A percentile compares a stretch with the other conserved stretches of the same genome.
Evolutionary conservation across 2,113 vertebrate genomes (phyloP).

Genomic region (Pao palembangensis): DNA sequence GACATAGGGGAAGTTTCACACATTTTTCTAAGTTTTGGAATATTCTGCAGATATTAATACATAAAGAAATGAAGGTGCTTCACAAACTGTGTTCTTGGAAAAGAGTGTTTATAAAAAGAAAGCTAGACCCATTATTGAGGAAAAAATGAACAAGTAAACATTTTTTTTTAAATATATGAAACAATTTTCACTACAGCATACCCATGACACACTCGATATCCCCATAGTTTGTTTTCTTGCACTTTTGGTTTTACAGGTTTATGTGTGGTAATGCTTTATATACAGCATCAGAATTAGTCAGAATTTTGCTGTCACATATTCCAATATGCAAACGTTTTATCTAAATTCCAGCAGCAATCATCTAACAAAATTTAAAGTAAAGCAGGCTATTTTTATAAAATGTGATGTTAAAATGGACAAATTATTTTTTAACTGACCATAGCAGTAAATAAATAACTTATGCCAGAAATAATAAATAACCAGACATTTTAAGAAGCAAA

Average conservation of each 20-base stretch:
- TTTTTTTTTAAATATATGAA: conserved; percentile 15
- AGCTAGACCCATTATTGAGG: conserved; percentile 1
- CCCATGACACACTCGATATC: conserved; percentile 7
- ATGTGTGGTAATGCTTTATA: background rate
- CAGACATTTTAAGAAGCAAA: conserved; percentile 22
- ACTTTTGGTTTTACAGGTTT: background rate
- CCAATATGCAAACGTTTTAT: background rate
- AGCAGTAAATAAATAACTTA: conserved; percentile 43
- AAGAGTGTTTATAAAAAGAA: conserved; percentile 60
- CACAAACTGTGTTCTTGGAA: conserved; percentile 44
- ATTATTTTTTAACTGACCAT: conserved; percentile 9
- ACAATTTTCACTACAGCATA: background rate
- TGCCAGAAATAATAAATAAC: conserved; percentile 51
- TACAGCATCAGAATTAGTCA: background rate
- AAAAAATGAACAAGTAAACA: conserved; percentile 29
- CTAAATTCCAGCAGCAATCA: background rate
- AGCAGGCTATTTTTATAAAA: conserved; percentile 11
- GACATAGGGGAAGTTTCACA: background rate
- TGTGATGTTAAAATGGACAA: conserved; percentile 18
- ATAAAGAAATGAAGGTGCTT: too few species aligned
- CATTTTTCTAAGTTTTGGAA: background rate
- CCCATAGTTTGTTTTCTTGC: background rate
- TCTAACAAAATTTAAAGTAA: conserved; percentile 3
- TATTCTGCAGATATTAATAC: too few species aligned
- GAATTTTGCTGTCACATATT: background rate